These are phyloP conservation scores for Drosophila rhopaloa DNA, from an alignment of 1,140 invertebrate species.

Conservation along the genomic window DNA sequence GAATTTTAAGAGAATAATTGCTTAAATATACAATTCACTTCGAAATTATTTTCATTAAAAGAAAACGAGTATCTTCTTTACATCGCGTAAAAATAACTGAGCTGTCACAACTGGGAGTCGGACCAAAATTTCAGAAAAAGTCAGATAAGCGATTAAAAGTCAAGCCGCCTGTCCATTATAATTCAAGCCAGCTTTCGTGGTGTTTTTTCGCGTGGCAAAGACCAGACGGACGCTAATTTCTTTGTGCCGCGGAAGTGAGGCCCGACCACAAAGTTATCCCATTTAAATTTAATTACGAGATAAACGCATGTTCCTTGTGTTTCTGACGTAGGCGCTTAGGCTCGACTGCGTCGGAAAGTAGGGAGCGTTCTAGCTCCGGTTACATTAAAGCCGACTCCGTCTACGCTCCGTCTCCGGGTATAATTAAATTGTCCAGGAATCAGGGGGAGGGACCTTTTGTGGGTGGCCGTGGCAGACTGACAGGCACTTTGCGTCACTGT, in stretches of 20 bases:
- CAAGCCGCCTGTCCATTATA: conserved; percentile 28
- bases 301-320: conserved; percentile 58
- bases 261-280: conserved; percentile 45
- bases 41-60: background rate
- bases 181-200: conserved; percentile 29
- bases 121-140: background rate
- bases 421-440: conserved; percentile 57
- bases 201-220: conserved; percentile 25
- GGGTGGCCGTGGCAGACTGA: conserved; percentile 16
- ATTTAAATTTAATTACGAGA: conserved; percentile 66
- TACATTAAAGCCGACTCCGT: conserved; percentile 33
- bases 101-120: background rate
- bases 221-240: conserved; percentile 43
- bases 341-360: conserved; percentile 33
- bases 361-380: conserved; percentile 31
- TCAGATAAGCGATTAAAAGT: conserved; percentile 9
- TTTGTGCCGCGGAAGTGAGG: conserved; percentile 41
- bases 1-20: no score
- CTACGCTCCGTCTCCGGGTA: conserved; percentile 27
- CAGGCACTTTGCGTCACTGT: conserved; percentile 48
- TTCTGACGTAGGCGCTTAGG: conserved; percentile 37
- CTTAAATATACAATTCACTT: no score
- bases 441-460: conserved; percentile 3
- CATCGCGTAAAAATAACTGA: background rate
- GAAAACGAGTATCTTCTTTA: background rate